Conservation (phyloP, 2,888 invertebrate species). For the Drosophila anomelani region DNA sequence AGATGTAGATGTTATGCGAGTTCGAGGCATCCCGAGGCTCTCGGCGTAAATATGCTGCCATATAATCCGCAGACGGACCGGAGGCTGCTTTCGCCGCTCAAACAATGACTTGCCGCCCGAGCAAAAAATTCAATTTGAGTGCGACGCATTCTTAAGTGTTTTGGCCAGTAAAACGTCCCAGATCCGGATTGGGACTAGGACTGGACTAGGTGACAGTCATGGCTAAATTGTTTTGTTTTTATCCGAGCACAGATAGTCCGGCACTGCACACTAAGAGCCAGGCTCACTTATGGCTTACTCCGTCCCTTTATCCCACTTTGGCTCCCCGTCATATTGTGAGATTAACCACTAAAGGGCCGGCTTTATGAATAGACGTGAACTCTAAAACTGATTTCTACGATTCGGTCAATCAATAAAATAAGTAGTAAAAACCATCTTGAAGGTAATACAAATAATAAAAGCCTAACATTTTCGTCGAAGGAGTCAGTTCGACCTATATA, state of each 20-base stretch:
- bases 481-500: too few species aligned
- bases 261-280: conserved; percentile 42
- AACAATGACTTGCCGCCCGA: conserved; percentile 49
- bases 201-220: conserved; percentile 37
- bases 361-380: conserved; percentile 52
- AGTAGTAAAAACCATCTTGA: too few species aligned
- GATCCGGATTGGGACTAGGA: conserved; percentile 3
- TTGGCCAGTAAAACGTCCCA: conserved; percentile 25
- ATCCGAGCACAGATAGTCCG: conserved; percentile 51
- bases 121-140: conserved; percentile 70
- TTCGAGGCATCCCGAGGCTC: conserved; percentile 63
- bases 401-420: background rate
- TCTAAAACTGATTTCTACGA: background rate
- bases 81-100: conserved; percentile 21
- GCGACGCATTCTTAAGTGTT: conserved; percentile 33
- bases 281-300: conserved; percentile 48
- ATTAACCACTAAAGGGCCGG: conserved; percentile 43
- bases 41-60: conserved; percentile 66
- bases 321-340: conserved; percentile 57
- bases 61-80: conserved; percentile 58
- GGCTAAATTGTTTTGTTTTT: conserved; percentile 61
- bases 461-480: too few species aligned
- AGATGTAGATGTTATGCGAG: conserved; percentile 60
- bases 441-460: too few species aligned
- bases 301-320: conserved; percentile 67